Percentiles rank a stretch among this genome's conserved stretches.
phyloP scores from a whole-genome alignment of 2,797 vertebrate genomes.

The Chrysolophus pictus region DNA sequence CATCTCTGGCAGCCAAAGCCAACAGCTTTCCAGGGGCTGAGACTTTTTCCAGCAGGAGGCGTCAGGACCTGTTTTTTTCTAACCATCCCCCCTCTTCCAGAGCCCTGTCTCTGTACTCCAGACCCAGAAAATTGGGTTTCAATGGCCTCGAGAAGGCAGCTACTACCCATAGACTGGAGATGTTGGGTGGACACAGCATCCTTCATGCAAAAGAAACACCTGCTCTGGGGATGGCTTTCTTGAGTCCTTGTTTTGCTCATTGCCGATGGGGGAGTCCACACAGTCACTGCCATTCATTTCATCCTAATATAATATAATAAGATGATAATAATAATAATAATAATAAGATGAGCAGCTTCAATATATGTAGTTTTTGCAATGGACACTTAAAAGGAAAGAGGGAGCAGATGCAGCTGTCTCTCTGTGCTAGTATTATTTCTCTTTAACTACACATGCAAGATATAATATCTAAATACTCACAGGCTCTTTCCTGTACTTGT shows the following conservation, averaged over 20 bases:
- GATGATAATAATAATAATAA: too few relatives aligned
- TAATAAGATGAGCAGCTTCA: neutral
- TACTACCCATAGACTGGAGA: neutral
- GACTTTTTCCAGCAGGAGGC: neutral
- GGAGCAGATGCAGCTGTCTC: accelerated
- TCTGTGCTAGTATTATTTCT: neutral
- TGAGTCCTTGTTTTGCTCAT: neutral
- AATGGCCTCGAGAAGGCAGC: accelerated
- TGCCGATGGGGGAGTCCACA: neutral
- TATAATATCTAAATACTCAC: conserved; percentile 22
- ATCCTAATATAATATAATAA: neutral
- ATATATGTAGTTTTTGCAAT: neutral
- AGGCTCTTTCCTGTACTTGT: conserved; percentile 26
- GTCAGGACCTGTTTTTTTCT: neutral
- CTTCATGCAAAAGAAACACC: neutral
- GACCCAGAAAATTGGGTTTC: neutral
- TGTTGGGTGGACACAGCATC: neutral
- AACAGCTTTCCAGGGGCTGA: neutral
- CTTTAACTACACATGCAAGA: neutral
- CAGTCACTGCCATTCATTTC: neutral
- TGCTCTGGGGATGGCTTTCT: accelerated
- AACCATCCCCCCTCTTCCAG: accelerated
- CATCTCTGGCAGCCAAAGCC: neutral
- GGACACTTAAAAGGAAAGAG: neutral
- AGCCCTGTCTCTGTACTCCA: neutral